Percentiles rank a stretch among this genome's conserved stretches.
These are phyloP conservation scores for Hirtodrosophila cameraria DNA, from an alignment of 2,888 invertebrate genomes.

Conservation along the genomic window DNA sequence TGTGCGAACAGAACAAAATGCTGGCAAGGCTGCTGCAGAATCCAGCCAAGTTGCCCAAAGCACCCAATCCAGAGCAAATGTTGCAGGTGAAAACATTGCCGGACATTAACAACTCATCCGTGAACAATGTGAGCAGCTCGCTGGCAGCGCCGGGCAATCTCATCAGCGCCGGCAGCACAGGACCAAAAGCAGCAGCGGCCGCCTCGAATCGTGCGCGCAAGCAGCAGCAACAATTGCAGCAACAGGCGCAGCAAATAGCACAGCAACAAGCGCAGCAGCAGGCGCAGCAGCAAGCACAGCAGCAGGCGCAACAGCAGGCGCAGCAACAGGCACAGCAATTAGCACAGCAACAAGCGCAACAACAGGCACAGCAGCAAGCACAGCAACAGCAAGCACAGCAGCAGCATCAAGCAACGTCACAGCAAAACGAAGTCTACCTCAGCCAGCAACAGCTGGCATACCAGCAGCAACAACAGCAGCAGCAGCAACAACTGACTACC, in stretches of 20 bases:
- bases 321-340: constrained; percentile 84
- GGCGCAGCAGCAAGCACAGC: constrained; percentile 60
- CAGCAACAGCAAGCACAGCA: constrained; percentile 72
- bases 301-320: constrained; percentile 66
- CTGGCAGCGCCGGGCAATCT: constrained; percentile 70
- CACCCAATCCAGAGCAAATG: constrained; percentile 81
- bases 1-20: constrained; percentile 94
- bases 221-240: constrained; percentile 84
- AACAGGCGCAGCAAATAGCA: constrained; percentile 44
- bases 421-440: constrained; percentile 83
- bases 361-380: constrained; percentile 66
- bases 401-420: constrained; percentile 67
- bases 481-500: constrained; percentile 78
- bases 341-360: constrained; percentile 60
- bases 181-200: constrained; percentile 84
- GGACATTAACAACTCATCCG: constrained; percentile 82
- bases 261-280: constrained; percentile 54
- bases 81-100: constrained; percentile 83
- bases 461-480: constrained; percentile 68
- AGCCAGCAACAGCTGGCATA: constrained; percentile 77
- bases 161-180: constrained; percentile 69
- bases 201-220: constrained; percentile 60
- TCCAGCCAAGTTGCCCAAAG: constrained; percentile 87
- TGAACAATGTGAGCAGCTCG: constrained; percentile 75
- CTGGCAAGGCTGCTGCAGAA: constrained; percentile 92